Evolutionary conservation across 37 sponge, comb jelly and placozoan species (phyloP).

Genomic region (Petrosia ficiformis): DNA sequence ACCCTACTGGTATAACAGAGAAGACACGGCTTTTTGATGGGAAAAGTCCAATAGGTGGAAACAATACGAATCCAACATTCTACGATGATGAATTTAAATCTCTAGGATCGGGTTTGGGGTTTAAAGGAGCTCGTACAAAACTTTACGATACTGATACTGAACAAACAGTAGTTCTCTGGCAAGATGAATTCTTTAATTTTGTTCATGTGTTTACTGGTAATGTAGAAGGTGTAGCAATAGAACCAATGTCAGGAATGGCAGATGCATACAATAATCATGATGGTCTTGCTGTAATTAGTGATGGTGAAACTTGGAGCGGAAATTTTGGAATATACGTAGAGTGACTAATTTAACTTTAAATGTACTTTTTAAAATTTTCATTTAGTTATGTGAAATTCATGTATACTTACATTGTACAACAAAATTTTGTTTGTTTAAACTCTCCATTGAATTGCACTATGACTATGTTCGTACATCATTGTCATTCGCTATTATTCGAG

Average conservation of each 20-base stretch:
- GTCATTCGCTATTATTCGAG: too few relatives aligned
- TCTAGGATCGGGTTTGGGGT: background rate
- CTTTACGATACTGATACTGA: conserved; percentile 45
- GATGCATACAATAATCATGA: conserved; percentile 81
- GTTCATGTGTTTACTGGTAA: conserved; percentile 74
- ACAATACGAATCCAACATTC: conserved; percentile 30
- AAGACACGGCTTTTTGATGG: conserved; percentile 31
- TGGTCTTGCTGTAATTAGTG: conserved; percentile 55
- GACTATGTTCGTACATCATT: too few relatives aligned
- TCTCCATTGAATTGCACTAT: too few relatives aligned
- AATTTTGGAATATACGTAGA: conserved; percentile 67
- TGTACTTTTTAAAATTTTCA: background rate
- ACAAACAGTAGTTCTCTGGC: conserved; percentile 57
- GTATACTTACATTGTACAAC: too few relatives aligned
- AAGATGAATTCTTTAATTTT: conserved; percentile 48
- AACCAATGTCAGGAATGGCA: conserved; percentile 80
- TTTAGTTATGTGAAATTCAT: too few relatives aligned
- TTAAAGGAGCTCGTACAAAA: background rate
- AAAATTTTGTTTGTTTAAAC: too few relatives aligned
- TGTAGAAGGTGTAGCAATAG: conserved; percentile 63
- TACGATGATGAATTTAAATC: conserved; percentile 73
- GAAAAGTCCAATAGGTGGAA: conserved; percentile 58
- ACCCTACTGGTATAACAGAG: conserved; percentile 71
- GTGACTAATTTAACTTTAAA: conserved; percentile 11
- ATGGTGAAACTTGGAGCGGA: conserved; percentile 62